Conservation (phyloP, 2,797 vertebrate species). For the Columba guinea region DNA sequence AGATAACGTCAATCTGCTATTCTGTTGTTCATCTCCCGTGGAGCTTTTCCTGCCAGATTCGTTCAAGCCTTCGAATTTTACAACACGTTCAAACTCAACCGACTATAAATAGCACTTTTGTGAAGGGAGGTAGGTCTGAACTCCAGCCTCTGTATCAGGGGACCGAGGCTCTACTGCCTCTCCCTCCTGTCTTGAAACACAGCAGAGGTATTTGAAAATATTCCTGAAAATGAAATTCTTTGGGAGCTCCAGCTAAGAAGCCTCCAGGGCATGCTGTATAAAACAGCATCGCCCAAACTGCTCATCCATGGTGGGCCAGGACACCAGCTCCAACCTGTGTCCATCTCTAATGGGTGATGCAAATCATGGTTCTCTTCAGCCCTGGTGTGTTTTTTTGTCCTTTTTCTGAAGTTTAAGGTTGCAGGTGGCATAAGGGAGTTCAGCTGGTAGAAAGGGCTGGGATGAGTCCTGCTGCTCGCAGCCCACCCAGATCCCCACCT, state of each 20-base stretch:
- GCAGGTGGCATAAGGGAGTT: not conserved
- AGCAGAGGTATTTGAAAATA: not conserved
- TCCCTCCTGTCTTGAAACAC: not conserved
- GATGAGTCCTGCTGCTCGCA: not conserved
- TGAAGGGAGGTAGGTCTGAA: not conserved
- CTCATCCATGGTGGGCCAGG: not conserved
- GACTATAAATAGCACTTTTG: not conserved
- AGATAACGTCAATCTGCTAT: not conserved
- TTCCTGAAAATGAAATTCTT: not conserved
- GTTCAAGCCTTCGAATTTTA: not conserved
- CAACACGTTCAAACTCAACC: not conserved
- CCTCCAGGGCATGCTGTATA: accelerated
- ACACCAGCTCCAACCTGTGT: too few species aligned
- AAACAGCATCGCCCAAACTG: accelerated
- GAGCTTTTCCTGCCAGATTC: not conserved
- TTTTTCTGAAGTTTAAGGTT: not conserved
- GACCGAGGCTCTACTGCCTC: not conserved
- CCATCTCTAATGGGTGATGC: accelerated
- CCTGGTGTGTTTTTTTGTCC: not conserved
- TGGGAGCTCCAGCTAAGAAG: not conserved
- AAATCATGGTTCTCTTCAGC: not conserved
- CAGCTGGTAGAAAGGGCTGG: not conserved
- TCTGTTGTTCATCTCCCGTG: accelerated
- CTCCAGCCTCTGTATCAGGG: not conserved
- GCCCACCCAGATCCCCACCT: not conserved